phyloP scores from a whole-genome alignment of 2,797 vertebrate species.

The Iguana delicatissima region DNA sequence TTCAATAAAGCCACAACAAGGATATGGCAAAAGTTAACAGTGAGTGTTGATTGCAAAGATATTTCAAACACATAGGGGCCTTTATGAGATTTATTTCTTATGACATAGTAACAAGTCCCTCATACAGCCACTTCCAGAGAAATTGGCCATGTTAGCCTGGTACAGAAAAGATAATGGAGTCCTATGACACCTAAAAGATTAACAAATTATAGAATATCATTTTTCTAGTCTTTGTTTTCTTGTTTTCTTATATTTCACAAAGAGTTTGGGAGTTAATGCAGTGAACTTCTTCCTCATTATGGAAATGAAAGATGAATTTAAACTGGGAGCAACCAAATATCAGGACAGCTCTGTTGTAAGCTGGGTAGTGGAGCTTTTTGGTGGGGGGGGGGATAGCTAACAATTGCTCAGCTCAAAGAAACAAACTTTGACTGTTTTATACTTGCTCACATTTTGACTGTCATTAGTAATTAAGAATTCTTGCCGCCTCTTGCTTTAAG shows the following conservation, averaged over 20 bases:
- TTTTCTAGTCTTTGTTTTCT: not conserved
- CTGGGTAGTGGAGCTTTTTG: not conserved
- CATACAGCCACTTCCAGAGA: not conserved
- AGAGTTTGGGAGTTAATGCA: not conserved
- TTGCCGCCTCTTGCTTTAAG: conserved; percentile 9
- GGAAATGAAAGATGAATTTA: conserved; percentile 2
- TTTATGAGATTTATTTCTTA: not conserved
- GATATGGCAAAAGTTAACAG: not conserved
- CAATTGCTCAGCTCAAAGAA: conserved; percentile 30
- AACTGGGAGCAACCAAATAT: not conserved
- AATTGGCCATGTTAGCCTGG: not conserved
- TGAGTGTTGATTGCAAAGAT: not conserved
- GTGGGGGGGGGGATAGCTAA: not conserved
- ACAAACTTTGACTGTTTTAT: not conserved
- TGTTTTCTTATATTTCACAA: not conserved
- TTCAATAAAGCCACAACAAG: not conserved
- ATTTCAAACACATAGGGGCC: not conserved
- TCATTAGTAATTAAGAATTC: conserved; percentile 44
- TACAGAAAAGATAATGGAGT: not conserved
- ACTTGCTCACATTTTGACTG: conserved; percentile 15
- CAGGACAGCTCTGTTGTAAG: not conserved
- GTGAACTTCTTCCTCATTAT: not conserved
- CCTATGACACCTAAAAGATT: not conserved
- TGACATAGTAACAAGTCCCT: not conserved
- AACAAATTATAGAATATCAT: not conserved